Evolutionary conservation across 2,888 invertebrate species (phyloP), one percentile per base, ranked within the genome.

Genomic region (Ophioninae sp.): DNA sequence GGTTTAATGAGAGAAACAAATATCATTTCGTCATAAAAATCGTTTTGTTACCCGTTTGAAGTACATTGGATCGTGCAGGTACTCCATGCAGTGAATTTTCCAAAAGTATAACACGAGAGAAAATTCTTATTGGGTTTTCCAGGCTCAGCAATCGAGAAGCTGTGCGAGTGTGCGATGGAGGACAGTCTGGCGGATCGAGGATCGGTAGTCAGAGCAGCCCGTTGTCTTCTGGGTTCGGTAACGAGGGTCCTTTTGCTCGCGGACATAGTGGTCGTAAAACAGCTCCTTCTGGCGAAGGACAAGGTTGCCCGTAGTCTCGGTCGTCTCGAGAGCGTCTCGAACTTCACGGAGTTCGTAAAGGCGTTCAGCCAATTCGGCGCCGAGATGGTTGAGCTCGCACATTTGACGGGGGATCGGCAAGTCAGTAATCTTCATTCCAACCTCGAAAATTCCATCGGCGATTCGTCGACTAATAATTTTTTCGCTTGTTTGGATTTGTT

Each of bases 291-390:
- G 84, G 98, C 98, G 80, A 99, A 99, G 94, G 98, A 99, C 93
- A 99, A 99, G 95, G 96, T 97, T 89, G 96, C 96, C 85, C 96
- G 97, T 88, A 96, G 97, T 89, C 94, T 97, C 90, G 97, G 97
- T 88, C 95, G 97, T 82, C 94, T 98, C 90, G 97, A 97, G 93
- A 97, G 97, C 72, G 97, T 98, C 85, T 96, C 96, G 88, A 97
- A 97, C 94, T 97, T 97, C 92, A 98, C 99, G 74, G 99, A 99
- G 93, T 99, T 99, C 93, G 99, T 99, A 80, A 97, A 98, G 92
- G 98, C 99, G 30, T 99, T 99, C 94, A 98, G 99, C 88, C 98
- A 99, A 93, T 99, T 99, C 93, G 99, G 99, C 61, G 97, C 97
- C 30, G 99, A 99, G 93, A 99, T 99, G 99, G 99, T 99, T 86